Conservation (phyloP, 2,797 vertebrate species). For the Salmo trutta region DNA sequence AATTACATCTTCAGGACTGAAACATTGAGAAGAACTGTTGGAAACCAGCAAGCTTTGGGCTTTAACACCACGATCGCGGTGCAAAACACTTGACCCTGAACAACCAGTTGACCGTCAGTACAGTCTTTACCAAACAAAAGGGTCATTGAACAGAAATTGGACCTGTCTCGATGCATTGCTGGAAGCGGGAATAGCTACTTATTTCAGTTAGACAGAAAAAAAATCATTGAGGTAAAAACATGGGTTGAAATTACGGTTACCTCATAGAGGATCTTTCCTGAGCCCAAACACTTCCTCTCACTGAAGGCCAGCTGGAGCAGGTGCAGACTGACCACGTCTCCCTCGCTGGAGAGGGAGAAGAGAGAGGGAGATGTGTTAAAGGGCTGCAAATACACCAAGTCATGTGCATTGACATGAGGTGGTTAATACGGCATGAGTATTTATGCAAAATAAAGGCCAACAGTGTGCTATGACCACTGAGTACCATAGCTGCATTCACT, state of each 20-base stretch:
- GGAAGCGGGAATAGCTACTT: background rate
- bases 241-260: constrained; percentile 58
- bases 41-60: no score
- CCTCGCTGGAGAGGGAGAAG: constrained; percentile 77
- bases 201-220: background rate
- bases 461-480: background rate
- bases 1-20: background rate
- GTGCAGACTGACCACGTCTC: constrained; percentile 87
- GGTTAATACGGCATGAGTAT: background rate
- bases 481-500: background rate
- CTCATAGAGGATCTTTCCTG: constrained; percentile 95
- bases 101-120: background rate
- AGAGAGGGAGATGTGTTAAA: background rate
- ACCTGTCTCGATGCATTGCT: background rate
- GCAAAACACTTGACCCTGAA: background rate
- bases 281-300: constrained; percentile 85
- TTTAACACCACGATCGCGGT: no score
- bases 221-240: background rate
- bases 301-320: constrained; percentile 92
- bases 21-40: background rate
- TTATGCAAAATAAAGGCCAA: background rate
- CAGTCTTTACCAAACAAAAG: background rate
- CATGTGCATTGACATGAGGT: background rate
- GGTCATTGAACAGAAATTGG: background rate
- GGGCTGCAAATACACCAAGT: background rate